These are phyloP conservation scores for Emydura subglobosa DNA, from an alignment of 2,113 vertebrate species.

Conservation along the genomic window DNA sequence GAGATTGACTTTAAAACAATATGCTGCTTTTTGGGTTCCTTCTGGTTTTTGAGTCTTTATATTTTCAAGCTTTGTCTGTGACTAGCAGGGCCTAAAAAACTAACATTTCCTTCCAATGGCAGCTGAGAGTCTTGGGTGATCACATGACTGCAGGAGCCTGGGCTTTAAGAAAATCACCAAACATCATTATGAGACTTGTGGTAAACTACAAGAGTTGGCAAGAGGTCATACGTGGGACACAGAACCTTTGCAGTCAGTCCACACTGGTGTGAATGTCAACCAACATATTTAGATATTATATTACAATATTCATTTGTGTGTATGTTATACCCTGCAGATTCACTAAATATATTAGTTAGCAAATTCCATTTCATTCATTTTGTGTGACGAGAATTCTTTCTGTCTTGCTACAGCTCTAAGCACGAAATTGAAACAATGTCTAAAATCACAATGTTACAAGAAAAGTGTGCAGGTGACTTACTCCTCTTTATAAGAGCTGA, in stretches of 20 bases:
- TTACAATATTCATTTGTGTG: not conserved
- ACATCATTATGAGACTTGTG: not conserved
- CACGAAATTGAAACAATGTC: not conserved
- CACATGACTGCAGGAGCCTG: not conserved
- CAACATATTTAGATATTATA: not conserved
- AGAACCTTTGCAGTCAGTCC: not conserved
- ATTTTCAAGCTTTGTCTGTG: not conserved
- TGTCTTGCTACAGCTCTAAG: not conserved
- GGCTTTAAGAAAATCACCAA: not conserved
- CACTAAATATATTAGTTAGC: not conserved
- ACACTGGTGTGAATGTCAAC: not conserved
- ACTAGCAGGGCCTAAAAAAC: not conserved
- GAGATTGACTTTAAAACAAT: not conserved
- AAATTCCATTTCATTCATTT: not conserved
- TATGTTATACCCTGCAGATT: not conserved
- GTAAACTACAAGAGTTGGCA: not conserved
- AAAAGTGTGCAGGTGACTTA: not conserved
- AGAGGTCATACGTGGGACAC: not conserved
- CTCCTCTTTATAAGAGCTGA: not conserved
- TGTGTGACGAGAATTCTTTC: not conserved
- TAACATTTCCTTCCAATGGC: not conserved
- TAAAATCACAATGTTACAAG: not conserved
- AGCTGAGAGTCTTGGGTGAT: not conserved
- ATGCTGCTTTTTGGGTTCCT: not conserved
- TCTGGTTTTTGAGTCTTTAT: not conserved